A percentile compares a stretch with the other conserved stretches of the same genome.
phyloP scores from a whole-genome alignment of 2,113 vertebrate species.

The Malurus alboscapulatus region DNA sequence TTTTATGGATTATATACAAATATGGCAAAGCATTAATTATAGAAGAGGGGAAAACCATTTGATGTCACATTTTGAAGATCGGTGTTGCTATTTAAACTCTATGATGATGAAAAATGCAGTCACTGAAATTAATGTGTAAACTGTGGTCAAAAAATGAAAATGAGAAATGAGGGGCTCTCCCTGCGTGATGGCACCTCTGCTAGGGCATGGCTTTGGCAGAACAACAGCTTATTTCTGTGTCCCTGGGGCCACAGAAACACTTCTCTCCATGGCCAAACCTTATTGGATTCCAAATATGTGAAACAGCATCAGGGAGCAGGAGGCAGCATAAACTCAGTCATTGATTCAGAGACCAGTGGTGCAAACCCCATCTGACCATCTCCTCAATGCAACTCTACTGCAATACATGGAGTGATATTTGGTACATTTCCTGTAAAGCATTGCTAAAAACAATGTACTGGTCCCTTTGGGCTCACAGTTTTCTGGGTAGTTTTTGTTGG shows the following conservation, averaged over 20 bases:
- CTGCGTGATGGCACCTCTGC: neutral
- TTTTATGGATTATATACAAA: neutral
- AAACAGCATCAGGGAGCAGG: too few species aligned
- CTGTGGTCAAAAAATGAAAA: neutral
- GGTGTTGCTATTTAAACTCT: neutral
- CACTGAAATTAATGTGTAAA: neutral
- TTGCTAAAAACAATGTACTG: neutral
- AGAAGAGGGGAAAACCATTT: neutral
- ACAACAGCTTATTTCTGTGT: neutral
- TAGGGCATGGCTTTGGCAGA: neutral
- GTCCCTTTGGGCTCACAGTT: neutral
- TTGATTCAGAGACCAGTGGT: neutral
- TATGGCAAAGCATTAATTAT: neutral
- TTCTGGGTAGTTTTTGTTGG: neutral
- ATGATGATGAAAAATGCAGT: neutral
- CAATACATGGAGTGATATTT: neutral
- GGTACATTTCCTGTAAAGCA: neutral
- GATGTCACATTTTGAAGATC: neutral
- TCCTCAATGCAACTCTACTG: neutral
- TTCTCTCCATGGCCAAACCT: neutral
- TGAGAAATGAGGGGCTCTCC: neutral
- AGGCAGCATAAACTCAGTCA: neutral
- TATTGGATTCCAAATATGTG: neutral
- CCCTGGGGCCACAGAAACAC: neutral
- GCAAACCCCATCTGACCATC: fast-evolving